Evolutionary conservation across 2,888 invertebrate species (phyloP).

Genomic region (Drosophila peninsularis): DNA sequence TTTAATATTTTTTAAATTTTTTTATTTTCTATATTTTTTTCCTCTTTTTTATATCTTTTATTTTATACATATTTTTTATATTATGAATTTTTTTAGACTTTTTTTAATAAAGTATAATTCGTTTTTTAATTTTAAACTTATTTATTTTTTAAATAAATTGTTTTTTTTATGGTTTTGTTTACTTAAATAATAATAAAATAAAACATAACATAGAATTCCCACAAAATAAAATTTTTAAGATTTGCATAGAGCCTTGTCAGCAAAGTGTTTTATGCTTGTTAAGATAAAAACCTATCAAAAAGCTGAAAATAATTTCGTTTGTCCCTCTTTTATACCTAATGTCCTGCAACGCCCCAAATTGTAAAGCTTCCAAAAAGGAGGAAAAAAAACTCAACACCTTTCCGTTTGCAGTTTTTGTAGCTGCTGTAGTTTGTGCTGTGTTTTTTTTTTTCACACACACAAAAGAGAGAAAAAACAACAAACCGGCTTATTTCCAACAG

Average conservation of each 20-base stretch:
- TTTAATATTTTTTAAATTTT: not conserved
- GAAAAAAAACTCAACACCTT: constrained; percentile 15
- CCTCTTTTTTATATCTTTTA: not conserved
- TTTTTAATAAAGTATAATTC: too few relatives aligned
- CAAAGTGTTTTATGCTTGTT: constrained; percentile 2
- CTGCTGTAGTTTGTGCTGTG: constrained; percentile 4
- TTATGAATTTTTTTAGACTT: not conserved
- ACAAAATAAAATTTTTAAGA: too few relatives aligned
- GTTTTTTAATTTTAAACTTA: not conserved
- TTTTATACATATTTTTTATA: not conserved
- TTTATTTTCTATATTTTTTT: not conserved
- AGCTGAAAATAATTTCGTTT: not conserved
- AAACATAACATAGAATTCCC: not conserved
- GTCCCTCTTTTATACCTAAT: not conserved
- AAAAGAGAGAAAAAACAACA: constrained; percentile 24
- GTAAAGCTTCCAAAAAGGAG: constrained; percentile 6
- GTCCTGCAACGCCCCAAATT: constrained; percentile 20
- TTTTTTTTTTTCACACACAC: constrained; percentile 24
- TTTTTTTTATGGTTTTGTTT: not conserved
- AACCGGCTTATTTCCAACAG: constrained; percentile 71
- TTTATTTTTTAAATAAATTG: not conserved
- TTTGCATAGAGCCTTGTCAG: not conserved
- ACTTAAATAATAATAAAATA: not conserved
- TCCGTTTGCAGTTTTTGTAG: constrained; percentile 13
- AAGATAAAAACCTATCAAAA: constrained; percentile 6